Base-by-base conservation (phyloP, 2,797 vertebrate species). In the Etheostoma perlongum region DNA sequence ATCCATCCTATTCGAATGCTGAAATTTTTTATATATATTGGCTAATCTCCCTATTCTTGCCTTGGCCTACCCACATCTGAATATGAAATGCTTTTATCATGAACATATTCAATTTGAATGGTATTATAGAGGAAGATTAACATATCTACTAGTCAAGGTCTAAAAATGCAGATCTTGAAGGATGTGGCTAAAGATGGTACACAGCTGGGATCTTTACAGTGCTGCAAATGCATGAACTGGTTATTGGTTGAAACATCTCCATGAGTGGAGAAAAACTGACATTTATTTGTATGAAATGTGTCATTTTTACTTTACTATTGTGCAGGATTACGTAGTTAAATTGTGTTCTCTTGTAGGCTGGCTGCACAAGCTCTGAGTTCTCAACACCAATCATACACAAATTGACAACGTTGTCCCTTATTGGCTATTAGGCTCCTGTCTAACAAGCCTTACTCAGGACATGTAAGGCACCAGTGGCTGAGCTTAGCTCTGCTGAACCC, bases 381-480 rank as follows among this genome's bases (percentile, higher is more conserved):
- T 88, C 85, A 78, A 74, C 79, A 85, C 85, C 85, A 85, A 87
- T 87, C 85, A 86, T 74, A 84, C 72, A 84, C 80, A 84, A 74
- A 79, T 74, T 89, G 87, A 88, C 87, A 89, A 79, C 84, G 85
- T 65, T 82, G 87, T 88, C 87, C 79, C 82, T 91, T 82, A 85
- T 83, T 89, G 85, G 72, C 89, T 85, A 81, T 78, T 85, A 86
- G 86, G 61, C 19, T 25, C 19, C 74, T 77, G 76, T 87, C 78
- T 87, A 87, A 89, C 82, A 81, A 86, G 82, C 62, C 79, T 48
- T 68, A 79, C 77, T 78, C 62, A 10, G 86, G 83, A 87, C 86
- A 88, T 62, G 84, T 79, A 79, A 79, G 74, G 64, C 73, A 81
- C 55, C 74, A 47, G 78, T 84, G 71, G 82, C 74, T 74, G 60